phyloP scores from a whole-genome alignment of 2,797 vertebrate species.

The Mormyrus hasselquistii region DNA sequence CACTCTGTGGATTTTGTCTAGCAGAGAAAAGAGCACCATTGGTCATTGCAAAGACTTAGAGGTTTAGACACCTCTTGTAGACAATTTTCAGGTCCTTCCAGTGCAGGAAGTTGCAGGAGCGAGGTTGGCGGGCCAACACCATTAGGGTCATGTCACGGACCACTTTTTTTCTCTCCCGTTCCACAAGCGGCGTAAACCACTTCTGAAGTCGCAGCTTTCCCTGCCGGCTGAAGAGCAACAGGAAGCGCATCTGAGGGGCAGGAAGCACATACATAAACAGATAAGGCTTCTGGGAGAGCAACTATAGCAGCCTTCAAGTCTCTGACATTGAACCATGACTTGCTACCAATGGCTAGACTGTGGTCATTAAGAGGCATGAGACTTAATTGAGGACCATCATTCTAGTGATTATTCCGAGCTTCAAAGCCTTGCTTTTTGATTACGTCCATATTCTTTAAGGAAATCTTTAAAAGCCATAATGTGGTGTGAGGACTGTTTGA shows the following conservation, averaged over 20 bases:
- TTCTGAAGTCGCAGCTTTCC: constrained; percentile 94
- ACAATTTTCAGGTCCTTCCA: constrained; percentile 97
- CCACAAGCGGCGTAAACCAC: constrained; percentile 81
- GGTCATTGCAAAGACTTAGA: neutral
- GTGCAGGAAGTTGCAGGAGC: constrained; percentile 88
- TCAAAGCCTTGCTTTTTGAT: neutral
- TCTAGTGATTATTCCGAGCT: neutral
- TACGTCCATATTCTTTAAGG: neutral
- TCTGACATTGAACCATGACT: neutral
- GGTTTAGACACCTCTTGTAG: constrained; percentile 81
- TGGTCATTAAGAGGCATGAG: neutral
- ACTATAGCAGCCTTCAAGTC: neutral
- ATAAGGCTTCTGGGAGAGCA: neutral
- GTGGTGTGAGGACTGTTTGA: neutral
- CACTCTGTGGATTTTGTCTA: neutral
- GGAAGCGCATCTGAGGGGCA: constrained; percentile 78
- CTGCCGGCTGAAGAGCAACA: constrained; percentile 96
- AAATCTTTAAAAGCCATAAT: neutral
- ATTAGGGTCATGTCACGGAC: constrained; percentile 83
- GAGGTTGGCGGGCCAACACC: constrained; percentile 79
- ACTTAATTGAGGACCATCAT: neutral
- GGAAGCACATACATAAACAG: neutral
- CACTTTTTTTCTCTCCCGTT: constrained; percentile 93
- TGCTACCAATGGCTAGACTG: neutral
- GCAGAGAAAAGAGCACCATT: neutral